These are phyloP conservation scores for Peromyscus leucopus DNA, from an alignment of 2,113 vertebrate species.

Conservation along the genomic window DNA sequence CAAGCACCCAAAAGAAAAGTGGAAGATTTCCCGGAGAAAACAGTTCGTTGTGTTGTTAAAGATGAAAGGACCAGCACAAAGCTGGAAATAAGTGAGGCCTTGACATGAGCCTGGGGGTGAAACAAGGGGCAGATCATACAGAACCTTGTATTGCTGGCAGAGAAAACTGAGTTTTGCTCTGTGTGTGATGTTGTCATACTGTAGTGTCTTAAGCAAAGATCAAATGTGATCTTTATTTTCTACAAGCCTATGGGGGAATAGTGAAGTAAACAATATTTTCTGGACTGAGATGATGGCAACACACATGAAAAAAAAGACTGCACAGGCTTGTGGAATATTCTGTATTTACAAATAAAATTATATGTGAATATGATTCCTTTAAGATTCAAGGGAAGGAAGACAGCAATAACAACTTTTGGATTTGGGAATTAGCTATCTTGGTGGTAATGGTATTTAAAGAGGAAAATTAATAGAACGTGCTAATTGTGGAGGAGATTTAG, in stretches of 20 bases:
- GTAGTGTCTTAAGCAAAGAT: neutral
- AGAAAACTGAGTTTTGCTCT: neutral
- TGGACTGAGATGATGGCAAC: neutral
- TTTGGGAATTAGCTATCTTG: neutral
- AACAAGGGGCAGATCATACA: neutral
- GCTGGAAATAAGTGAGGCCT: neutral
- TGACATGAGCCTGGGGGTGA: neutral
- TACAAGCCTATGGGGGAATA: neutral
- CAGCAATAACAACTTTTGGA: neutral
- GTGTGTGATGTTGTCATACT: neutral
- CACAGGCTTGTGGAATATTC: neutral
- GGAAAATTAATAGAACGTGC: neutral
- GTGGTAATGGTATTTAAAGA: neutral
- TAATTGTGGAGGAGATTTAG: neutral
- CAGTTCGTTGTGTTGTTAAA: neutral
- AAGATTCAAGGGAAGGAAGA: neutral
- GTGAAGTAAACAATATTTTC: neutral
- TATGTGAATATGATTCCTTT: neutral
- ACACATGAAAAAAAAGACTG: neutral
- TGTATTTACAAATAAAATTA: neutral
- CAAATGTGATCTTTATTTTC: neutral
- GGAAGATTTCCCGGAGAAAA: neutral
- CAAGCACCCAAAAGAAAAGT: neutral
- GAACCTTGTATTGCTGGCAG: neutral
- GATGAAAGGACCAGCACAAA: constrained; percentile 2